phyloP scores from a whole-genome alignment of 2,888 invertebrate species.

The Macrophya annulata region DNA sequence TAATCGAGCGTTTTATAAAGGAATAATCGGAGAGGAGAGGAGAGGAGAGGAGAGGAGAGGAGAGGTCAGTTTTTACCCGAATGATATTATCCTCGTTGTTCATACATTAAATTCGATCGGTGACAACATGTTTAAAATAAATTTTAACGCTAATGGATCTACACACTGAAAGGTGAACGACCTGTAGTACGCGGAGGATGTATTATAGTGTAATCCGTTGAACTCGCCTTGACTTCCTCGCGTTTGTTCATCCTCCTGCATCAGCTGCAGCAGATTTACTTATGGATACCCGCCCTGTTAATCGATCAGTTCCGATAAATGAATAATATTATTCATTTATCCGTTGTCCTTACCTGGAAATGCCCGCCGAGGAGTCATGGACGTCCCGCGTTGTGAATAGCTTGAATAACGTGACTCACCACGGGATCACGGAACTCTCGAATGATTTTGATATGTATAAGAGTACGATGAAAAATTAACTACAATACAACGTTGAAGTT shows the following conservation, averaged over 20 bases:
- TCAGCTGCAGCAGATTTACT: neutral
- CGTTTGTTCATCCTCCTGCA: neutral
- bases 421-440: constrained; percentile 6
- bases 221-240: constrained; percentile 19
- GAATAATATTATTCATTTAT: neutral
- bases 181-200: constrained; percentile 3
- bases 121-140: neutral
- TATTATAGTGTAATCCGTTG: neutral
- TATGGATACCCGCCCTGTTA: neutral
- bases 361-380: neutral
- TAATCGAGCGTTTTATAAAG: neutral
- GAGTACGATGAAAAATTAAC: neutral
- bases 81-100: constrained; percentile 1
- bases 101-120: neutral
- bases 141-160: neutral
- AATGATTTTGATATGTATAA: neutral
- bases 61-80: neutral
- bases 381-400: neutral
- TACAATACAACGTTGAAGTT: neutral
- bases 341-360: constrained; percentile 3
- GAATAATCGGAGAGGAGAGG: neutral
- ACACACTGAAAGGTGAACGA: neutral
- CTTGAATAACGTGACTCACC: neutral
- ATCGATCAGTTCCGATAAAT: neutral
- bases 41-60: too few species aligned